phyloP scores from a whole-genome alignment of 2,888 invertebrate species.

The Synergus gifuensis region DNA sequence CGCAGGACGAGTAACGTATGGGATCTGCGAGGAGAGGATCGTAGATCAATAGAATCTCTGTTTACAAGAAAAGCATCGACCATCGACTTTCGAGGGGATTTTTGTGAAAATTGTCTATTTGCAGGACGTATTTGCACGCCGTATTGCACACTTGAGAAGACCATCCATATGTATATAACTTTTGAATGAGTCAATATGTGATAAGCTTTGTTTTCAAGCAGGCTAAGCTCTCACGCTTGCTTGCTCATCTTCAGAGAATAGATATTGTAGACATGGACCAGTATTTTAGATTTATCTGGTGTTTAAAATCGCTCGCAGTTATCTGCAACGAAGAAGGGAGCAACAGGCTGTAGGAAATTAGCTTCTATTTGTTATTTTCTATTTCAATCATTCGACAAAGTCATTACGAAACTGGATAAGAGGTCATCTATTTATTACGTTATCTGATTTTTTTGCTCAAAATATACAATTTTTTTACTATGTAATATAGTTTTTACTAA shows the following conservation, averaged over 20 bases:
- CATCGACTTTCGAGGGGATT: slow-evolving; percentile 37
- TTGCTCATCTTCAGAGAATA: slow-evolving; percentile 6
- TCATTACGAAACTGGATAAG: too few relatives aligned
- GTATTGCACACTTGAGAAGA: slow-evolving; percentile 34
- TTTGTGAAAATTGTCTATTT: slow-evolving; percentile 33
- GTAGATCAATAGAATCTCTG: slow-evolving; percentile 27
- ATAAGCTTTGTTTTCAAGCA: slow-evolving; percentile 40
- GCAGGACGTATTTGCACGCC: slow-evolving; percentile 38
- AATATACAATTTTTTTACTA: too few relatives aligned
- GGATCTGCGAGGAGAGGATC: slow-evolving; percentile 28
- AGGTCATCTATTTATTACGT: too few relatives aligned
- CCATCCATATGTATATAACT: slow-evolving; percentile 41
- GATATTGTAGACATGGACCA: slow-evolving; percentile 17
- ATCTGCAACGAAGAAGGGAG: background rate
- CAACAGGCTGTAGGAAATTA: slow-evolving; percentile 4
- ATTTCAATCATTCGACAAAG: too few relatives aligned
- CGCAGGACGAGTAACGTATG: slow-evolving; percentile 34
- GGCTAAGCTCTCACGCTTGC: slow-evolving; percentile 23
- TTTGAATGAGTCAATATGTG: slow-evolving; percentile 35
- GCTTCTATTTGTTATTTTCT: background rate
- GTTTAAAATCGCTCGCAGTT: background rate
- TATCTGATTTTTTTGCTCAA: too few relatives aligned
- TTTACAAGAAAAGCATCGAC: slow-evolving; percentile 35
- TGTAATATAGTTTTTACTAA: too few relatives aligned
- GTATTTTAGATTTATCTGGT: slow-evolving; percentile 21